phyloP scores from a whole-genome alignment of 2,888 invertebrate genomes.

The Trichopria drosophilae region DNA sequence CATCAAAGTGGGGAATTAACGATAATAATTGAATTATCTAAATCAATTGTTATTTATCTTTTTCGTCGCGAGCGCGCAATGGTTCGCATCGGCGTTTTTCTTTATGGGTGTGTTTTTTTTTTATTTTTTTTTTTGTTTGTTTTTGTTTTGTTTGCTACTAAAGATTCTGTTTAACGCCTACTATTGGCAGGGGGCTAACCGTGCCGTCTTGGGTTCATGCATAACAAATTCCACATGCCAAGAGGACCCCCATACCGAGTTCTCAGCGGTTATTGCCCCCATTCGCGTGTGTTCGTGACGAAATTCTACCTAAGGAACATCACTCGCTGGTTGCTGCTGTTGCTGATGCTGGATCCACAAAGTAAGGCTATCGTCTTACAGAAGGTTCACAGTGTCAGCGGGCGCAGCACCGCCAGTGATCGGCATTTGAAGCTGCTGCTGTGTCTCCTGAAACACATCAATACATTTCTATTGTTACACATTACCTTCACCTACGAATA shows the following conservation, averaged over 20 bases:
- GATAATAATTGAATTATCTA: constrained; percentile 51
- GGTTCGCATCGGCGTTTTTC: constrained; percentile 55
- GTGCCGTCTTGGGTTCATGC: constrained; percentile 58
- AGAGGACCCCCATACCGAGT: constrained; percentile 52
- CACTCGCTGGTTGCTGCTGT: constrained; percentile 31
- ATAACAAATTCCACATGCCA: constrained; percentile 60
- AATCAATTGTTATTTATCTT: constrained; percentile 49
- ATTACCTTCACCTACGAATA: too few relatives aligned
- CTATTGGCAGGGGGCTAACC: constrained; percentile 51
- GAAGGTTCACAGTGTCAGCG: constrained; percentile 52
- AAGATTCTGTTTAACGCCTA: constrained; percentile 12
- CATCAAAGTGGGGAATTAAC: constrained; percentile 32
- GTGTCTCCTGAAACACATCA: constrained; percentile 49
- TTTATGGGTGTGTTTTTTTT: constrained; percentile 32
- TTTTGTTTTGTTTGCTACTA: too few relatives aligned
- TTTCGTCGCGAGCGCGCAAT: constrained; percentile 35
- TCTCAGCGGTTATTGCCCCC: too few relatives aligned
- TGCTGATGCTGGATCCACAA: constrained; percentile 21
- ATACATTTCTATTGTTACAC: constrained; percentile 18
- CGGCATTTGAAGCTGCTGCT: constrained; percentile 56
- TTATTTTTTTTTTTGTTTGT: constrained; percentile 22
- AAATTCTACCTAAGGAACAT: constrained; percentile 42
- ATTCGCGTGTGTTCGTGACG: constrained; percentile 25
- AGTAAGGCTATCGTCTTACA: constrained; percentile 28
- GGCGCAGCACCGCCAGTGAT: constrained; percentile 52